These are phyloP conservation scores for Oncorhynchus gorbuscha DNA, from an alignment of 2,113 vertebrate species.

Conservation along the genomic window DNA sequence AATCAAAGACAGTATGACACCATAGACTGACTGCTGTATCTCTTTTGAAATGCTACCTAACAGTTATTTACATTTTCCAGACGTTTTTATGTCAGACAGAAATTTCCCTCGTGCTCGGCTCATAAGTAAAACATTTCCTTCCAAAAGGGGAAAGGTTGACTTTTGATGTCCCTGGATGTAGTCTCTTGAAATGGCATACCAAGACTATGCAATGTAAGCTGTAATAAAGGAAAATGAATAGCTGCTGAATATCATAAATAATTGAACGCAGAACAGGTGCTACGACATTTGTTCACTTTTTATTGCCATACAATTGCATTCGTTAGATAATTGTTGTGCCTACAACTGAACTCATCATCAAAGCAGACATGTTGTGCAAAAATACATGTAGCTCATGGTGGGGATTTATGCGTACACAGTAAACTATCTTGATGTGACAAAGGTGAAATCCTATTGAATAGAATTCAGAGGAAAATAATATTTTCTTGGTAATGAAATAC, in stretches of 20 bases:
- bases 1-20: no score
- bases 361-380: neutral
- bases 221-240: constrained; percentile 4
- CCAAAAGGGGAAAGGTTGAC: constrained; percentile 11
- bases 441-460: neutral
- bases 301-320: neutral
- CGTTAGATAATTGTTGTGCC: neutral
- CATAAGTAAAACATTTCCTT: constrained; percentile 24
- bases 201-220: neutral
- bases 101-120: constrained; percentile 8
- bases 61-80: constrained; percentile 6
- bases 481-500: neutral
- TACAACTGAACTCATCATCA: neutral
- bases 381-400: neutral
- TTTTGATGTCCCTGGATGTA: constrained; percentile 7
- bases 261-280: constrained; percentile 1
- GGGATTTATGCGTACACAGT: neutral
- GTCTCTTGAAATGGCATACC: constrained; percentile 9
- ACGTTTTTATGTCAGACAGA: constrained; percentile 10
- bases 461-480: neutral
- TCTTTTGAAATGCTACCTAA: neutral
- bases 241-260: constrained; percentile 2
- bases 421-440: neutral
- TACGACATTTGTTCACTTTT: constrained; percentile 3
- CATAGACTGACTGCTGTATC: neutral